phyloP scores from a whole-genome alignment of 2,888 invertebrate species.

The Chrysolina americana region DNA sequence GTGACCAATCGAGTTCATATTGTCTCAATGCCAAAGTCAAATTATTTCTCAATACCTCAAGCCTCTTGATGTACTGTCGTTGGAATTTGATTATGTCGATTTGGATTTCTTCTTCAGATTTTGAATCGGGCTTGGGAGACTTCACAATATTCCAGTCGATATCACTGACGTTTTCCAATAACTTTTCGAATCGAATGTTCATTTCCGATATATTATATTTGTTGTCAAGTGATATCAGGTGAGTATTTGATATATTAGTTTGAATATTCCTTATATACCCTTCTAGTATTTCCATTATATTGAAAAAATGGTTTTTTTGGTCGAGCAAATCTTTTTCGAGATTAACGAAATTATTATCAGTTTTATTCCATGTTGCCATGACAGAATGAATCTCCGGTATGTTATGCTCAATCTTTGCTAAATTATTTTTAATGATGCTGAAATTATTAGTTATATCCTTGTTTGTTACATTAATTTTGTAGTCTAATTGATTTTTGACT shows the following conservation, averaged over 20 bases:
- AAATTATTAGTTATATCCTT: background rate
- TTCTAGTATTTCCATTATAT: background rate
- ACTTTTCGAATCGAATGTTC: background rate
- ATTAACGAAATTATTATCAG: background rate
- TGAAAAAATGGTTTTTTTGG: background rate
- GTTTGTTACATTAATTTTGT: background rate
- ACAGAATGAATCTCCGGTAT: background rate
- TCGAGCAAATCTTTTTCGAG: background rate
- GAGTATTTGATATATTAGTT: background rate
- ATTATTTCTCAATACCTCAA: background rate
- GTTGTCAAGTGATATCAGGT: background rate
- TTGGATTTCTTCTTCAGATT: background rate
- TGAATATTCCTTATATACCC: background rate
- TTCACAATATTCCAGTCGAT: conserved; percentile 14
- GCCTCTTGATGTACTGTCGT: background rate
- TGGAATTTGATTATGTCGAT: background rate
- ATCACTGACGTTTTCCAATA: background rate
- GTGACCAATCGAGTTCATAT: background rate
- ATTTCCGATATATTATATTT: background rate
- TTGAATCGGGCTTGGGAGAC: background rate
- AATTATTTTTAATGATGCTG: background rate
- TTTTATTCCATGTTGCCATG: background rate
- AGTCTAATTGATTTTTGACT: background rate
- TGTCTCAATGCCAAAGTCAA: background rate
- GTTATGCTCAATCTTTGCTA: background rate